phyloP scores from a whole-genome alignment of 2,888 invertebrate species.

The Griposia aprilina region DNA sequence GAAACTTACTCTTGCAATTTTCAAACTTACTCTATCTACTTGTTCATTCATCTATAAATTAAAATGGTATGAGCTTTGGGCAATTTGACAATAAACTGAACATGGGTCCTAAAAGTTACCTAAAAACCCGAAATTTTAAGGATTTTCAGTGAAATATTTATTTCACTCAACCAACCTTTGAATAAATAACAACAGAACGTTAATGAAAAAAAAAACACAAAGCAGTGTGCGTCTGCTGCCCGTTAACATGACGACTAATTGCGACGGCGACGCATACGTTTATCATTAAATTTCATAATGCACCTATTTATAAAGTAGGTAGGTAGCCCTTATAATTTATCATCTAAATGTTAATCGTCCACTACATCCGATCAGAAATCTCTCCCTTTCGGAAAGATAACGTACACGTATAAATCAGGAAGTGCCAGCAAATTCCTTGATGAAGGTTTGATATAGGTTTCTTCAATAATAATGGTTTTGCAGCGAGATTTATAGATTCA shows the following conservation, averaged over 20 bases:
- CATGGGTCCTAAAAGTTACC: background rate
- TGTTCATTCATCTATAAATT: slow-evolving; percentile 3
- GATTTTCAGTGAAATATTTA: slow-evolving; percentile 34
- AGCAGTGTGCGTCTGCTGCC: slow-evolving; percentile 8
- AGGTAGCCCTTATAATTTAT: background rate
- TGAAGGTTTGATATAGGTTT: slow-evolving; percentile 53
- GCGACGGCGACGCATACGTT: background rate
- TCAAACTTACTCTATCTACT: background rate
- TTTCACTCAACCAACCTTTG: slow-evolving; percentile 12
- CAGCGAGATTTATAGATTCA: slow-evolving; percentile 31
- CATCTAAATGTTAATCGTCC: slow-evolving; percentile 18
- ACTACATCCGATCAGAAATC: slow-evolving; percentile 14
- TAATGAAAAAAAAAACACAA: slow-evolving; percentile 49
- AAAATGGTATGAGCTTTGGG: background rate
- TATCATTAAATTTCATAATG: slow-evolving; percentile 27
- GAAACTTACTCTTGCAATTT: no score
- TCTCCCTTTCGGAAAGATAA: slow-evolving; percentile 9
- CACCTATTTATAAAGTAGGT: slow-evolving; percentile 14
- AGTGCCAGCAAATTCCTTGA: slow-evolving; percentile 48
- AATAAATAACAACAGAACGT: slow-evolving; percentile 38
- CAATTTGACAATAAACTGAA: slow-evolving; percentile 8
- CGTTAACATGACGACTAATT: slow-evolving; percentile 18
- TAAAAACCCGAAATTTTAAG: background rate
- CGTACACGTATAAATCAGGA: slow-evolving; percentile 36
- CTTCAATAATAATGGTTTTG: slow-evolving; percentile 31